These are phyloP conservation scores for Isotomurus palustris DNA, from an alignment of 2,888 invertebrate genomes.

Conservation along the genomic window DNA sequence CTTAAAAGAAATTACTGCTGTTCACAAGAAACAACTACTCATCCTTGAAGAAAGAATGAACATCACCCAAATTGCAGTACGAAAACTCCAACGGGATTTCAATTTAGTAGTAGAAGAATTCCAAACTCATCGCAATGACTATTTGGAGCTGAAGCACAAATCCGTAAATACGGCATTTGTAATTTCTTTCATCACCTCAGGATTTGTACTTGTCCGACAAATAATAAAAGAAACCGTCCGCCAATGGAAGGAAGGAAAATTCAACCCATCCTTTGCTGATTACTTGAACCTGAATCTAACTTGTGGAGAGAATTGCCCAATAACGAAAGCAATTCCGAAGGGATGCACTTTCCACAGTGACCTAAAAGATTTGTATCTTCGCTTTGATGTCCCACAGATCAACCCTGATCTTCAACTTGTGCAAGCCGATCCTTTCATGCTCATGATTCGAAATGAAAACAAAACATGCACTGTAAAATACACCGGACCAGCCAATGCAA, in stretches of 20 bases:
- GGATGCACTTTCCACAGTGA: slow-evolving; percentile 4
- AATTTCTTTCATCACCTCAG: slow-evolving; percentile 1
- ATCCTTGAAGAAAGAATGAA: background rate
- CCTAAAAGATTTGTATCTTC: background rate
- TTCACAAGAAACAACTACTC: background rate
- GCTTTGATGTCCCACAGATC: slow-evolving; percentile 7
- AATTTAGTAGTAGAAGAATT: background rate
- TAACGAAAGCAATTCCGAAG: background rate
- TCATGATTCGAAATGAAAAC: slow-evolving; percentile 6
- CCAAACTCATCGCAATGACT: background rate
- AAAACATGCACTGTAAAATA: slow-evolving; percentile 21
- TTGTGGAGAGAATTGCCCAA: slow-evolving; percentile 11
- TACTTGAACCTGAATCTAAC: slow-evolving; percentile 10
- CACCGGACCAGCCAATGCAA: slow-evolving; percentile 16
- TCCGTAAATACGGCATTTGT: background rate
- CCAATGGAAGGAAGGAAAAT: slow-evolving; percentile 8
- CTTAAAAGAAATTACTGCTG: background rate
- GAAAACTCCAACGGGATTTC: background rate
- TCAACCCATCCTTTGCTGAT: slow-evolving; percentile 8
- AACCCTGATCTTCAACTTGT: slow-evolving; percentile 4
- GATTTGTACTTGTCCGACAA: background rate
- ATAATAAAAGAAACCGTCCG: slow-evolving; percentile 13
- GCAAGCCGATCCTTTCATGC: slow-evolving; percentile 20
- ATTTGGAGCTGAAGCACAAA: background rate
- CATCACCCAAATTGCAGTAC: background rate